Evolutionary conservation across 2,888 invertebrate species (phyloP).

Genomic region (Macrophya annulata): DNA sequence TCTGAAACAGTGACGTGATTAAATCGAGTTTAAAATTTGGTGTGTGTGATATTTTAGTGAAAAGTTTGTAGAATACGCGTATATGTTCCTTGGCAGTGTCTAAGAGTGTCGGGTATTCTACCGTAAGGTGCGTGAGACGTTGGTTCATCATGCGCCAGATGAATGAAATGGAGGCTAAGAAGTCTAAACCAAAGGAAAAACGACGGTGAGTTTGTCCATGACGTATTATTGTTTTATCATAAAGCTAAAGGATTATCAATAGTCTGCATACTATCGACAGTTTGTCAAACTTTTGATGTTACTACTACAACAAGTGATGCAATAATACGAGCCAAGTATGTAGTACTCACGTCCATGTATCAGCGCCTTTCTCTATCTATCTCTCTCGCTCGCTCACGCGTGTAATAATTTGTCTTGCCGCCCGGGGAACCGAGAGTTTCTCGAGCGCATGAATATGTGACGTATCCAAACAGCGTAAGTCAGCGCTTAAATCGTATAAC

Average conservation of each 20-base stretch:
- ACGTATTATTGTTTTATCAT: not conserved
- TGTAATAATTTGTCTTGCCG: not conserved
- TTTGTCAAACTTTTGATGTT: not conserved
- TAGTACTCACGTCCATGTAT: not conserved
- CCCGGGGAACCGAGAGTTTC: conserved; percentile 28
- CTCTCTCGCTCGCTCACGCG: conserved; percentile 11
- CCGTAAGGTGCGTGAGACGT: not conserved
- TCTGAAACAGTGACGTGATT: conserved; percentile 39
- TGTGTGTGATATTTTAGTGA: not conserved
- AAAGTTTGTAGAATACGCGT: conserved; percentile 56
- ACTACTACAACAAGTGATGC: conserved; percentile 14
- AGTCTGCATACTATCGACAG: not conserved
- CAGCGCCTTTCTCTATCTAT: not conserved
- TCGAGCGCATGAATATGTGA: not conserved
- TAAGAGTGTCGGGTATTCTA: conserved; percentile 65
- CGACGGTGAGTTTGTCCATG: conserved; percentile 83
- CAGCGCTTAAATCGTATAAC: not conserved
- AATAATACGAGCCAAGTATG: not conserved
- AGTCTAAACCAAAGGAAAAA: conserved; percentile 84
- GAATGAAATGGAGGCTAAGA: conserved; percentile 60
- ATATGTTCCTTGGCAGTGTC: conserved; percentile 72
- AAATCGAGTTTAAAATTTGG: not conserved
- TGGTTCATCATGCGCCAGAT: conserved; percentile 35
- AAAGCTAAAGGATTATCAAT: not conserved
- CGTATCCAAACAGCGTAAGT: not conserved